These are phyloP conservation scores for Eulemur mongoz DNA, from an alignment of 2,797 vertebrate species.

Conservation along the genomic window DNA sequence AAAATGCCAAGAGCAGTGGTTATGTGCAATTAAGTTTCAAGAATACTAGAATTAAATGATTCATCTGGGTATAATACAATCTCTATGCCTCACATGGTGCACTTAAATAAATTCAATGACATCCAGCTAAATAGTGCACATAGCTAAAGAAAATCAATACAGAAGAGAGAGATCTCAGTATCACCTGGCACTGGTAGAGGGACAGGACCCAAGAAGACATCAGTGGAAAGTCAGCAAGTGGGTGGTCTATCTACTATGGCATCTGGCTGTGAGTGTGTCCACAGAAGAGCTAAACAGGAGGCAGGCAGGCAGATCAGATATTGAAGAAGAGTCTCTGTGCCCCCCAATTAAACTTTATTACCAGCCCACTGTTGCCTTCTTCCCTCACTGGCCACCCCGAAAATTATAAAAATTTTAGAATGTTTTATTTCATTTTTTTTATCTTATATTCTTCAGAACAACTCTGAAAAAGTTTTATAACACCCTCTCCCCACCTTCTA, in stretches of 20 bases:
- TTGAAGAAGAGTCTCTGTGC: accelerated
- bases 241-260: background rate
- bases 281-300: background rate
- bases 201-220: background rate
- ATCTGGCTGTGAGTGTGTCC: background rate
- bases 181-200: background rate
- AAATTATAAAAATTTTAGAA: background rate
- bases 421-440: background rate
- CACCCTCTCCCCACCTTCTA: background rate
- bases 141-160: background rate
- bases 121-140: background rate
- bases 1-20: constrained; percentile 25
- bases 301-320: background rate
- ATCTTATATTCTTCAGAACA: background rate
- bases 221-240: background rate
- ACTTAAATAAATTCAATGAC: constrained; percentile 16
- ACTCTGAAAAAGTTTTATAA: background rate
- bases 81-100: background rate
- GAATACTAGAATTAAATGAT: constrained; percentile 43
- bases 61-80: background rate
- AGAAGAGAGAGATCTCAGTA: background rate
- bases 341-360: background rate
- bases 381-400: background rate
- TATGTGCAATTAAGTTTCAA: constrained; percentile 46
- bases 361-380: background rate